Evolutionary conservation across 2,113 vertebrate species (phyloP).

Genomic region (Neopipo cinnamomea): DNA sequence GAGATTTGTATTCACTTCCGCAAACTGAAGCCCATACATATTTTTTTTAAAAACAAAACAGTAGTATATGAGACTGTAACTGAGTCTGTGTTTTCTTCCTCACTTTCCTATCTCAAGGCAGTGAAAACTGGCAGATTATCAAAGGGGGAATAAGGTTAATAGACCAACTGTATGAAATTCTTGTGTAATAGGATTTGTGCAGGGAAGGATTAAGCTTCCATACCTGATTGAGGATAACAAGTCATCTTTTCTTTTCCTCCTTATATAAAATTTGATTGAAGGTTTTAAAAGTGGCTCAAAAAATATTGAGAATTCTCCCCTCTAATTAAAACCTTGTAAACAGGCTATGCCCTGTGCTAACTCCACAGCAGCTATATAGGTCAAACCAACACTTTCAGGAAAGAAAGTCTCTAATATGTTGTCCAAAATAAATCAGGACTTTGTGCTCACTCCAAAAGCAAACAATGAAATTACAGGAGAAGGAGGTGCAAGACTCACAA

Average conservation of each 20-base stretch:
- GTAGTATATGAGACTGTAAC: background rate
- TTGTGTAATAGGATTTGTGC: background rate
- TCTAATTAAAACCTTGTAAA: conserved; percentile 6
- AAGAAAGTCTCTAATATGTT: background rate
- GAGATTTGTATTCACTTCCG: background rate
- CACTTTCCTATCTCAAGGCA: background rate
- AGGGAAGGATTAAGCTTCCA: conserved; percentile 3
- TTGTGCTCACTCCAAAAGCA: background rate
- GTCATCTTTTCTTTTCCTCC: background rate
- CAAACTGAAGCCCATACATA: background rate
- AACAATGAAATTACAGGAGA: background rate
- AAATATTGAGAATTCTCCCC: background rate
- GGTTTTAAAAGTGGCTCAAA: background rate
- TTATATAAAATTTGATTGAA: background rate
- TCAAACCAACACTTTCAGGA: background rate
- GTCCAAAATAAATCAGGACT: background rate
- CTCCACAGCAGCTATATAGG: background rate
- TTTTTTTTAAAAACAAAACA: background rate
- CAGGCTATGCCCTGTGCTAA: background rate
- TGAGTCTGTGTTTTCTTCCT: background rate
- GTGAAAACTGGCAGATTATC: background rate
- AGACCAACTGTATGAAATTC: background rate
- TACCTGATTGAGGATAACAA: background rate
- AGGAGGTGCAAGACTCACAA: background rate
- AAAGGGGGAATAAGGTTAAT: background rate